Percentiles rank a stretch among this genome's conserved stretches.
phyloP scores from a whole-genome alignment of 1,140 invertebrate species.

The Neodiprion virginianus region DNA sequence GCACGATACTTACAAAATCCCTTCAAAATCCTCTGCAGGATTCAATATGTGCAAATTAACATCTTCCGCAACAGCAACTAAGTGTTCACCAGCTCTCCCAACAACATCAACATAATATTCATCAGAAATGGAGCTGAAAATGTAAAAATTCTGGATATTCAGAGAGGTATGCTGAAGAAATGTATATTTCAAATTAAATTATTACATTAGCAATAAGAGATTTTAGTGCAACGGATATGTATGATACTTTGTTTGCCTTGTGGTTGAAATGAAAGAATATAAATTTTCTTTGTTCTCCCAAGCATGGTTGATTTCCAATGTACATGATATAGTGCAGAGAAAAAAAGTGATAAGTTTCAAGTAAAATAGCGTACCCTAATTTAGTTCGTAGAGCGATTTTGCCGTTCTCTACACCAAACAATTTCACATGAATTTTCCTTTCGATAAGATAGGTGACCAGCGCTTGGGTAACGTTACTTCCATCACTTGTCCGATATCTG shows the following conservation, averaged over 20 bases:
- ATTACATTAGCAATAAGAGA: no score
- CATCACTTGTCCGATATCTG: slow-evolving; percentile 35
- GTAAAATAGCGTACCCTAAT: slow-evolving; percentile 19
- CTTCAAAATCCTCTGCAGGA: slow-evolving; percentile 30
- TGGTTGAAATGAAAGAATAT: neutral
- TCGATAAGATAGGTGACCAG: slow-evolving; percentile 43
- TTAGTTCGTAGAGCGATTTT: slow-evolving; percentile 26
- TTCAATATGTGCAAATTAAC: slow-evolving; percentile 46
- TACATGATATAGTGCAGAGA: no score
- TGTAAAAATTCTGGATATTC: neutral
- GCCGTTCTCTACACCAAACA: slow-evolving; percentile 51
- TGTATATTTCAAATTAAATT: no score
- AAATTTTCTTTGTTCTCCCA: slow-evolving; percentile 23
- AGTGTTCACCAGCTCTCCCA: slow-evolving; percentile 54
- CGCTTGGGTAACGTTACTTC: slow-evolving; percentile 35
- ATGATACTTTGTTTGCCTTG: no score
- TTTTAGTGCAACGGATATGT: no score
- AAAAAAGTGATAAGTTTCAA: no score
- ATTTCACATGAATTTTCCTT: slow-evolving; percentile 39
- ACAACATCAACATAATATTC: slow-evolving; percentile 54
- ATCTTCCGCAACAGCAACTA: slow-evolving; percentile 48
- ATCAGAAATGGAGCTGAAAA: slow-evolving; percentile 32
- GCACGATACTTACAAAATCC: slow-evolving; percentile 7
- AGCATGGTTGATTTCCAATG: no score
- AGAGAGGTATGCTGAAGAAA: no score